Conservation (phyloP, 64 coral and sea anemone species). For the Pocillopora damicornis region DNA sequence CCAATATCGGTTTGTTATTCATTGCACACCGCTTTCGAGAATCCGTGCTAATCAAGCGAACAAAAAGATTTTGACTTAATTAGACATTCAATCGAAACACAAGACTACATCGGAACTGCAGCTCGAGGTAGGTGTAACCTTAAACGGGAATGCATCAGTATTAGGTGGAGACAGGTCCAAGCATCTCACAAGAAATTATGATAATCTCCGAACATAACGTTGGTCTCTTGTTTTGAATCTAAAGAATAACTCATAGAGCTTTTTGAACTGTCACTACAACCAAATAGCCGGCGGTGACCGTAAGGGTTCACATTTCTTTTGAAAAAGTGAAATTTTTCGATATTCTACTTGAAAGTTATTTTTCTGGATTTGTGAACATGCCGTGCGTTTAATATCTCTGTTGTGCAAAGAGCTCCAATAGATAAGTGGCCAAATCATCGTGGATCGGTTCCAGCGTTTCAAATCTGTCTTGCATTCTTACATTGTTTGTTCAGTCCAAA, state of each 20-base stretch:
- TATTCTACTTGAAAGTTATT: no score
- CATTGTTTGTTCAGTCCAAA: conserved; percentile 2
- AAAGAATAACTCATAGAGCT: background rate
- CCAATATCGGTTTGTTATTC: conserved; percentile 35
- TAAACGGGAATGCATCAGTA: background rate
- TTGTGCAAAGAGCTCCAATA: background rate
- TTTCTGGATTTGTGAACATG: background rate
- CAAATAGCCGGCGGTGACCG: background rate
- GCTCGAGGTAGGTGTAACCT: background rate
- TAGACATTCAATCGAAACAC: background rate
- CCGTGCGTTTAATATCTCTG: background rate
- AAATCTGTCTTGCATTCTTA: background rate
- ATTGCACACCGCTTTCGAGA: background rate
- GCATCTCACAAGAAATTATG: background rate
- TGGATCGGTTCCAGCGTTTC: background rate
- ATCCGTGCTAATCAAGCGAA: conserved; percentile 24
- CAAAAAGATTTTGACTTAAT: conserved; percentile 16
- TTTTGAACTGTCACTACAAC: background rate
- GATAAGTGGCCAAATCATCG: background rate
- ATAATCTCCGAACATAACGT: background rate
- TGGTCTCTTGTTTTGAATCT: background rate
- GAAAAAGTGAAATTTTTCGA: no score
- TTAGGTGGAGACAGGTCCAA: background rate
- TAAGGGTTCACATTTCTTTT: background rate
- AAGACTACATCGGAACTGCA: background rate